These are phyloP conservation scores for Halotydeus destructor DNA, from an alignment of 1,140 invertebrate genomes.

Conservation along the genomic window DNA sequence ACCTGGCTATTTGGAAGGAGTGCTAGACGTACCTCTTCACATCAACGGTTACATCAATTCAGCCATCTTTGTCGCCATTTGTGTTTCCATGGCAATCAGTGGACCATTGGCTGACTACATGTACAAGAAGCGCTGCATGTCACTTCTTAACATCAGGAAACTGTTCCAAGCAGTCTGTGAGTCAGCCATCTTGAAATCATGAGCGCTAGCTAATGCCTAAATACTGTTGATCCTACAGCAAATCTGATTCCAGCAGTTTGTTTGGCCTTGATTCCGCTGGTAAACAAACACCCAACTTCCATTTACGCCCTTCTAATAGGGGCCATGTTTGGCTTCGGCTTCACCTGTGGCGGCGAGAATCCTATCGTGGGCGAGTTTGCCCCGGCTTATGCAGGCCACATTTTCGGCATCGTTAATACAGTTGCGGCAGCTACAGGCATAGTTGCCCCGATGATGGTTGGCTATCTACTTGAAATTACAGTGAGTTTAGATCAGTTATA, in stretches of 20 bases:
- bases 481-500: too few relatives aligned
- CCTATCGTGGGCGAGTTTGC: conserved; percentile 37
- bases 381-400: conserved; percentile 43
- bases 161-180: conserved; percentile 16
- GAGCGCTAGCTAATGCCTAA: too few relatives aligned
- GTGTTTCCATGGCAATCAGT: too few relatives aligned
- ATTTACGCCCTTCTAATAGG: conserved; percentile 13
- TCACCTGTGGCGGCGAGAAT: conserved; percentile 17
- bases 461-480: conserved; percentile 25
- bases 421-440: conserved; percentile 23
- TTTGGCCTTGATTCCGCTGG: conserved; percentile 13
- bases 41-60: conserved; percentile 7
- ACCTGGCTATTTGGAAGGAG: conserved; percentile 13
- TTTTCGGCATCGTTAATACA: conserved; percentile 45
- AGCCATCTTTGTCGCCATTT: conserved; percentile 1
- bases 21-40: conserved; percentile 11
- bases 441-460: conserved; percentile 27
- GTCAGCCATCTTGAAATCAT: conserved; percentile 12
- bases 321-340: conserved; percentile 15
- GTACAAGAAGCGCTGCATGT: neutral
- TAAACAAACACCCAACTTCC: conserved; percentile 8
- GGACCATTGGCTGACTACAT: too few relatives aligned
- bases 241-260: conserved; percentile 13
- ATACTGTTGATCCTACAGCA: too few relatives aligned
- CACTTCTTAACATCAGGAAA: conserved; percentile 16